Conservation (phyloP, 2,888 invertebrate species). For the Pogonocherus hispidulus region DNA sequence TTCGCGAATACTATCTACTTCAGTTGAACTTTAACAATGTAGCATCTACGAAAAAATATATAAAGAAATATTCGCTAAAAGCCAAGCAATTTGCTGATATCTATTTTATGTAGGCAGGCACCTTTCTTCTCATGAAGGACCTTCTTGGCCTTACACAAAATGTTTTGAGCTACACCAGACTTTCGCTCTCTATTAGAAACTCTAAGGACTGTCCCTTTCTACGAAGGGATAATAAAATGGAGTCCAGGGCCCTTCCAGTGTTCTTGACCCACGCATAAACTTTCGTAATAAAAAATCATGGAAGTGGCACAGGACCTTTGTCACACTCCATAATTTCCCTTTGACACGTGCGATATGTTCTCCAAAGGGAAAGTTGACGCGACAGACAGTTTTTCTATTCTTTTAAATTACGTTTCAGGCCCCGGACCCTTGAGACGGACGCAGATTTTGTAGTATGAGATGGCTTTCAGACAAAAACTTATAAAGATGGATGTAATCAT, state of each 20-base stretch:
- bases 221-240: constrained; percentile 12
- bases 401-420: neutral
- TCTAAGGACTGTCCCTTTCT: constrained; percentile 11
- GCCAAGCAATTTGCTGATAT: no score
- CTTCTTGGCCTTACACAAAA: no score
- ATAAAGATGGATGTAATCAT: no score
- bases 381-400: neutral
- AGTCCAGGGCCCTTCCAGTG: constrained; percentile 17
- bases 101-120: no score
- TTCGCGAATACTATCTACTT: no score
- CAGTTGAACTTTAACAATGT: no score
- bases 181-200: neutral
- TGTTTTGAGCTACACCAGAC: no score
- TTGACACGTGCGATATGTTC: neutral
- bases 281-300: constrained; percentile 19
- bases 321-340: constrained; percentile 6
- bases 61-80: no score
- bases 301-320: constrained; percentile 10
- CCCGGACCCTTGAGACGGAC: neutral
- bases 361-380: neutral
- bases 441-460: neutral
- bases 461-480: neutral
- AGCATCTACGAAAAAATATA: no score
- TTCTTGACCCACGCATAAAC: constrained; percentile 22
- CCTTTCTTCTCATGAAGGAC: no score